These are phyloP conservation scores for Dendronephthya gigantea DNA, from an alignment of 64 coral and sea anemone genomes.

Conservation along the genomic window DNA sequence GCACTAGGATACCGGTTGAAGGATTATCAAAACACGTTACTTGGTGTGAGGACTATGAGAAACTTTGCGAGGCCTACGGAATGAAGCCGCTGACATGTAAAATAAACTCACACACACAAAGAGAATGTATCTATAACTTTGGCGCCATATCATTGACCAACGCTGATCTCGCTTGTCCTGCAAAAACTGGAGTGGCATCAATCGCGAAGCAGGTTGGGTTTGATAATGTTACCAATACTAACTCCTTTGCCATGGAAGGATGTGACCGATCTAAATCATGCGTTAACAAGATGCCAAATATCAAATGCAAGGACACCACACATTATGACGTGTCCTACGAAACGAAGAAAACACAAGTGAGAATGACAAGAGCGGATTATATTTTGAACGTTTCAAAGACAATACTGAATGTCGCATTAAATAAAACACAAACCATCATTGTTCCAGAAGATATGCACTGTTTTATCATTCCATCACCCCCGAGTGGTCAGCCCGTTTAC, in stretches of 20 bases:
- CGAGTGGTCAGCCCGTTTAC: not conserved
- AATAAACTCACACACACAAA: no score
- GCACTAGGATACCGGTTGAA: constrained; percentile 10
- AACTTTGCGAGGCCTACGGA: not conserved
- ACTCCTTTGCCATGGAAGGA: not conserved
- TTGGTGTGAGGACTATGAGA: constrained; percentile 30
- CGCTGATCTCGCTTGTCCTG: not conserved
- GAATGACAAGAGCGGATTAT: no score
- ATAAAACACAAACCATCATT: no score
- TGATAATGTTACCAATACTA: not conserved
- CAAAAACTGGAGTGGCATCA: not conserved
- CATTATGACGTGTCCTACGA: not conserved
- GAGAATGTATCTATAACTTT: not conserved
- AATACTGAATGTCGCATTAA: no score
- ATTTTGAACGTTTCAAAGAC: no score
- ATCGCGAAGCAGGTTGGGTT: not conserved
- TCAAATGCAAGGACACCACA: not conserved
- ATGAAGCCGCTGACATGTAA: not conserved
- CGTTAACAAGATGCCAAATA: not conserved
- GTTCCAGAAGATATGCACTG: not conserved
- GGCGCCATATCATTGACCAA: not conserved
- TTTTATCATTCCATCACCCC: not conserved
- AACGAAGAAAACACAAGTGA: no score
- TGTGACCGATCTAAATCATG: not conserved
- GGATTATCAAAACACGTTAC: constrained; percentile 22